Evolutionary conservation across 1,140 invertebrate species (phyloP).

Genomic region (Pomacea maculata): DNA sequence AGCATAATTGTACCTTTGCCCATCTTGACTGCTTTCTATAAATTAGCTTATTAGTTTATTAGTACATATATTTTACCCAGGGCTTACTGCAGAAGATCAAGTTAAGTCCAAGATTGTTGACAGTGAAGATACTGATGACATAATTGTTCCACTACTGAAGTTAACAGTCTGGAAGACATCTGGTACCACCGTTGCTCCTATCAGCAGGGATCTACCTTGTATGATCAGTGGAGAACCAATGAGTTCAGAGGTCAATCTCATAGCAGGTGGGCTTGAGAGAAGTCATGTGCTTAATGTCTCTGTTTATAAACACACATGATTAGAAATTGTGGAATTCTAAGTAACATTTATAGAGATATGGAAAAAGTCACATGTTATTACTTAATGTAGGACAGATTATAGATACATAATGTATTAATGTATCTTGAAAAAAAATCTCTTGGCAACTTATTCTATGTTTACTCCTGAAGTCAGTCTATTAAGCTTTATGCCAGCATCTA

Average conservation of each 20-base stretch:
- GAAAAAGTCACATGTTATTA: too few relatives aligned
- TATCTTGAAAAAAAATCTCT: too few relatives aligned
- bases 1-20: too few relatives aligned
- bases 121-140: conserved; percentile 7
- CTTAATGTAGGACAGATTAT: too few relatives aligned
- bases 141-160: conserved; percentile 36
- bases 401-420: too few relatives aligned
- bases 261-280: conserved; percentile 34
- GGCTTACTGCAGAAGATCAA: conserved; percentile 17
- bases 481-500: too few relatives aligned
- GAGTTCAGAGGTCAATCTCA: conserved; percentile 38
- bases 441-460: too few relatives aligned
- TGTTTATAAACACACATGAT: neutral
- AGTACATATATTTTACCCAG: neutral
- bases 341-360: neutral
- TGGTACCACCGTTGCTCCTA: conserved; percentile 35
- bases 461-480: too few relatives aligned
- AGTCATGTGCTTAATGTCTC: neutral
- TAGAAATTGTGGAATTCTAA: neutral
- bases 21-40: too few relatives aligned
- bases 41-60: too few relatives aligned
- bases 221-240: conserved; percentile 33
- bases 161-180: conserved; percentile 35
- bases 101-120: neutral
- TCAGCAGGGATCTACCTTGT: conserved; percentile 37